A percentile compares a stretch with the other conserved stretches of the same genome.
phyloP scores from a whole-genome alignment of 2,888 invertebrate species.

The Ennomos quercinarius region DNA sequence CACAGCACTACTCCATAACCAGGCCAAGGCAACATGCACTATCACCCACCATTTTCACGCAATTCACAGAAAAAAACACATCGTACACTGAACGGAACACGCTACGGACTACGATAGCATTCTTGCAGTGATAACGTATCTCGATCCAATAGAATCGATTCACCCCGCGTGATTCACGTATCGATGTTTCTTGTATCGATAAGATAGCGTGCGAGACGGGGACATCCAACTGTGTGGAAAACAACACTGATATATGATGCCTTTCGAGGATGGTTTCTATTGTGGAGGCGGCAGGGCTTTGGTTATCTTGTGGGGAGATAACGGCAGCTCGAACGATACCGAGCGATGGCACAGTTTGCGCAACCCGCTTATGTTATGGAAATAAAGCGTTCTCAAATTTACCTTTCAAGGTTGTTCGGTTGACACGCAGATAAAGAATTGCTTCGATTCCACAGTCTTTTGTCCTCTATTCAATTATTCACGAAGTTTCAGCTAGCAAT shows the following conservation, averaged over 20 bases:
- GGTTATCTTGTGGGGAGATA: constrained; percentile 65
- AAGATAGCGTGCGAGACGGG: constrained; percentile 54
- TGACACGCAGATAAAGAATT: constrained; percentile 17
- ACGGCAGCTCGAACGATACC: constrained; percentile 59
- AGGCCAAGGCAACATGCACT: constrained; percentile 36
- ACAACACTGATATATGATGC: constrained; percentile 43
- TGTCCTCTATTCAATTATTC: constrained; percentile 31
- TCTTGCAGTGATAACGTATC: constrained; percentile 56
- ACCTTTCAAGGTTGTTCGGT: constrained; percentile 23
- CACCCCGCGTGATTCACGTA: constrained; percentile 72
- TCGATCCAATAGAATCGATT: constrained; percentile 62
- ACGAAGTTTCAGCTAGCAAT: constrained; percentile 24
- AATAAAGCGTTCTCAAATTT: constrained; percentile 21
- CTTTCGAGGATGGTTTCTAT: constrained; percentile 51
- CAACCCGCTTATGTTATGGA: constrained; percentile 41
- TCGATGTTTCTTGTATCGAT: constrained; percentile 68
- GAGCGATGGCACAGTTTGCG: constrained; percentile 42
- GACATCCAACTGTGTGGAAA: constrained; percentile 60
- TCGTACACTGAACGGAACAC: constrained; percentile 35
- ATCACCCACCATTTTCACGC: constrained; percentile 31
- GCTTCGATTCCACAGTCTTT: constrained; percentile 22
- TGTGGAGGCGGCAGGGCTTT: constrained; percentile 50
- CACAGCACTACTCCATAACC: constrained; percentile 45
- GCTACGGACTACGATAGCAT: constrained; percentile 38
- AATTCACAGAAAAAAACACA: constrained; percentile 47